Evolutionary conservation across 2,888 invertebrate species (phyloP).

Genomic region (Tinea trinotella): DNA sequence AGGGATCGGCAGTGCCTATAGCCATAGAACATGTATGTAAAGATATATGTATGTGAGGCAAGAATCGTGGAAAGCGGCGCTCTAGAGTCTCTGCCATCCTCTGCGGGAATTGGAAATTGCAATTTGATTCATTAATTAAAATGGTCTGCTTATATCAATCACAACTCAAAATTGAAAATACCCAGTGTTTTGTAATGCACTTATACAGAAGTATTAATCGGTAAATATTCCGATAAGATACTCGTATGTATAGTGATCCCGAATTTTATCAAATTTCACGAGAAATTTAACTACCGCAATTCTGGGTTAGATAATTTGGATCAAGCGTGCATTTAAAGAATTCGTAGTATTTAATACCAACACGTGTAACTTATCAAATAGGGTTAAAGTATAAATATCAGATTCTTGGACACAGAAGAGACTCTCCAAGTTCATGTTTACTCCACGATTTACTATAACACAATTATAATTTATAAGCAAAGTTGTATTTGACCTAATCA

Average conservation of each 20-base stretch:
- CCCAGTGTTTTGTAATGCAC: neutral
- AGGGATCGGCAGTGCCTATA: no score
- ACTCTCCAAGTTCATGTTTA: neutral
- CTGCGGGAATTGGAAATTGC: no score
- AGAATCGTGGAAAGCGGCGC: no score
- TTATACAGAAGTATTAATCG: conserved; percentile 2
- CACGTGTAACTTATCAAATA: conserved; percentile 12
- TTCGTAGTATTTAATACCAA: neutral
- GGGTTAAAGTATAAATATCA: conserved; percentile 9
- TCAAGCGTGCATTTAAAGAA: conserved; percentile 4
- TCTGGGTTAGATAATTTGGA: conserved; percentile 10
- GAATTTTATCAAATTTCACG: conserved; percentile 9
- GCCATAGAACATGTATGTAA: no score
- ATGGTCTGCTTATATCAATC: no score
- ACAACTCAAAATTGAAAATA: no score
- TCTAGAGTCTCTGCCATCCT: no score
- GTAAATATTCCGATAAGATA: neutral
- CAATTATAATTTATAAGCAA: neutral
- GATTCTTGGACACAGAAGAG: neutral
- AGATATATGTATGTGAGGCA: no score
- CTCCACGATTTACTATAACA: neutral
- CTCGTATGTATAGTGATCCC: neutral
- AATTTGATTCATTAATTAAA: no score
- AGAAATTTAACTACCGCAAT: conserved; percentile 7
- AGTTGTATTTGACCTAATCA: neutral